Percentiles rank a stretch among this genome's conserved stretches.
Conservation (phyloP, 2,797 vertebrate species). For the Scomberomorus guttatus region DNA sequence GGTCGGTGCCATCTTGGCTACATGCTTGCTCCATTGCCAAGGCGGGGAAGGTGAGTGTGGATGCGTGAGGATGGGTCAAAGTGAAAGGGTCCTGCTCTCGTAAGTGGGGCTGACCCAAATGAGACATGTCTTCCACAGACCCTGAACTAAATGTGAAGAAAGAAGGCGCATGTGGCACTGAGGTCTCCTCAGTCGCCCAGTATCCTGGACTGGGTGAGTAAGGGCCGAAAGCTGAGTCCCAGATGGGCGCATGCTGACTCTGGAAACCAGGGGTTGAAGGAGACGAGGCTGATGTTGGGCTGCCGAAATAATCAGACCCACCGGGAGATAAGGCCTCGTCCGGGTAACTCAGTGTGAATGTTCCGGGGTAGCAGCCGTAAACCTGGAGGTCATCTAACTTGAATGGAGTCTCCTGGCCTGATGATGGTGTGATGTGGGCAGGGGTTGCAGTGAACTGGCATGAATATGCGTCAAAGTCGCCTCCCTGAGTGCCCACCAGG, state of each 20-base stretch:
- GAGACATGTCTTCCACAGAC: conserved; percentile 74
- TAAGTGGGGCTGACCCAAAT: conserved; percentile 68
- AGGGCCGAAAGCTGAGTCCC: conserved; percentile 90
- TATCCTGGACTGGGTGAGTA: conserved; percentile 90
- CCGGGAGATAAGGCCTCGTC: conserved; percentile 91
- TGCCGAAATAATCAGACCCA: conserved; percentile 93
- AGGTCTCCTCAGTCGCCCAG: conserved; percentile 89
- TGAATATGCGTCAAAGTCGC: conserved; percentile 92
- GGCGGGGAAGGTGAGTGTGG: conserved; percentile 78
- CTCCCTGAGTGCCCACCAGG: conserved; percentile 88
- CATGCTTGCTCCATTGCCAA: conserved; percentile 80
- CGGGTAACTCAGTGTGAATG: conserved; percentile 86
- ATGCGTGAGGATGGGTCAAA: conserved; percentile 62
- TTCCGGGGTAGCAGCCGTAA: conserved; percentile 93
- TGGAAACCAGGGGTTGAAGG: conserved; percentile 91
- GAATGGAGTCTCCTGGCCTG: conserved; percentile 84
- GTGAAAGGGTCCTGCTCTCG: conserved; percentile 78
- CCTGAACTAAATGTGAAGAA: conserved; percentile 87
- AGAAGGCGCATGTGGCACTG: conserved; percentile 82
- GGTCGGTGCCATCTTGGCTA: conserved; percentile 51
- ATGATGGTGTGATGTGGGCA: conserved; percentile 63
- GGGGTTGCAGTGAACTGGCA: conserved; percentile 89
- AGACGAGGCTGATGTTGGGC: conserved; percentile 89
- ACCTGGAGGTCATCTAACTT: conserved; percentile 94
- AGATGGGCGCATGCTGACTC: conserved; percentile 84